Evolutionary conservation across 2,888 invertebrate species (phyloP), one percentile per base, ranked within the genome.

Genomic region (Orchestes rusci): DNA sequence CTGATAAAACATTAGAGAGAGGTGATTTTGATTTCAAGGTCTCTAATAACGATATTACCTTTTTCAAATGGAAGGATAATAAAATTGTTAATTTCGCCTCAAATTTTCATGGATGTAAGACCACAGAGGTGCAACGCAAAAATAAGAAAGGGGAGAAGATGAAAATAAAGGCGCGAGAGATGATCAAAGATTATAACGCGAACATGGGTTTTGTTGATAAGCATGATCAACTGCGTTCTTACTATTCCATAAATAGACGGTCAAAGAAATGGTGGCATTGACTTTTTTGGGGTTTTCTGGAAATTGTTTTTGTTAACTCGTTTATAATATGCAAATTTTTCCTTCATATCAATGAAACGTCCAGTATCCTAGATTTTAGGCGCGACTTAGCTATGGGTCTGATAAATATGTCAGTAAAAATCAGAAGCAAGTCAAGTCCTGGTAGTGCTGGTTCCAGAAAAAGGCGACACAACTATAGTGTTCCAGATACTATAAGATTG

Each of bases 161-260:
- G n/a, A n/a, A n/a, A n/a, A n/a, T n/a, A n/a, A n/a, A n/a, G n/a
- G n/a, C n/a, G n/a, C n/a, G n/a, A n/a, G n/a, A n/a, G n/a, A n/a
- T n/a, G n/a, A n/a, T n/a, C n/a, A n/a, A n/a, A n/a, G 53, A 59
- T 43, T 62, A 60, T 40, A 62, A 57, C 47, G 41, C 27, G 5
- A 46, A 60, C 48, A 62, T 62, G 61, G 57, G 57, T 13, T 53
- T 47, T 42, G 59, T 62, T 4, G 61, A 64, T 52, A 56, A 58
- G 44, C 50, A 53, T 23, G 60, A 64, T 39, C 53, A 51, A 55
- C 36, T 56, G 10, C 57, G 56, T 50, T 43, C 46, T 12, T 28
- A 42, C 12, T 63, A 63, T 45, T 56, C 56, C 31, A 50, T 56
- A 16, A 50, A 60, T 36, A 37, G 59, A 28, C 60, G 60, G 48